Base-by-base conservation (phyloP, 2,113 vertebrate genomes). In the Isurus oxyrinchus region DNA sequence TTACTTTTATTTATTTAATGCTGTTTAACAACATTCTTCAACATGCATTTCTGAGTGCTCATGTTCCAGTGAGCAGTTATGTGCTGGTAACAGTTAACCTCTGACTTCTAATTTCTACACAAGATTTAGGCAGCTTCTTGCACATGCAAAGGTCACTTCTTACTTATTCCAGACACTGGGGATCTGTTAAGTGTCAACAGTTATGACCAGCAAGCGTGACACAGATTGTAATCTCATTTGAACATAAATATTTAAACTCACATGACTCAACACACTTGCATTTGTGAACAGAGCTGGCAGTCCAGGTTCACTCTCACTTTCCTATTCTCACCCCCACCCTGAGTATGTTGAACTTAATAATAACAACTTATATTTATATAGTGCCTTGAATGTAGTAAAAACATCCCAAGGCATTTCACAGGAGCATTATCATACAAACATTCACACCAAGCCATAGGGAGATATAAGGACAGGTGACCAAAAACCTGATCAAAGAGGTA, bases 141-240 rank as follows among this genome's bases (percentile, higher is more conserved):
- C 94, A 53, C 49, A 95, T 55, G 66, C 93, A 95, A 35, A 95
- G 63, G 94, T 72, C 66, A 95, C 94, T 23, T 35, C 44, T 76
- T 16, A 95, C 27, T 95, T 72, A 55, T 72, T 27, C 3, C 31
- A 69, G 94, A 72, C 21, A 55, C 55, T 63, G 49, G 44, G 67
- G 67, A 72, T 69, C 25, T 95, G 44, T 95, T 95, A 16, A 44
- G 67, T 55, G 49, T 27, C 44, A 72, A 66, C 44, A 55, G 49
- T 95, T 55, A 95, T 72, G 66, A 53, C 13, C 66, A 72, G 11
- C 66, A 72, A 55, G 67, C 19, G 35, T 95, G 66, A 72, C 94
- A 5, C 67, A 55, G 49, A 95, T 95, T 69, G 90, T 61, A 95
- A 95, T 95, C 27, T 63, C 59, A 94, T 94, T 94, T 94, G 90